phyloP scores from a whole-genome alignment of 2,113 vertebrate genomes.

The Eulemur macaco region DNA sequence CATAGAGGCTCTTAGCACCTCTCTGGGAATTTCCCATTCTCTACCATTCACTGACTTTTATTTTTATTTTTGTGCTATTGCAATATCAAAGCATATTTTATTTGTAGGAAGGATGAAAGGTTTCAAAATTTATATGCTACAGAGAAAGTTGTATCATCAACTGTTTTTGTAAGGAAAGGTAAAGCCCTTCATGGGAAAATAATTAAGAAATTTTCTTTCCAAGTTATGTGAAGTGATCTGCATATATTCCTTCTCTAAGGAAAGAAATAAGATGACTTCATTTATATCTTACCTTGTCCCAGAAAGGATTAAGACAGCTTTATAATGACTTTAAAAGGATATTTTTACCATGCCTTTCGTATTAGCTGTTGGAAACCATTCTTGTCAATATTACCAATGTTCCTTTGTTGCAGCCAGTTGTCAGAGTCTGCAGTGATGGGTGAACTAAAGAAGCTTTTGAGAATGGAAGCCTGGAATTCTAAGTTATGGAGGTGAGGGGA shows the following conservation, averaged over 20 bases:
- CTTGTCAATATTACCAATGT: neutral
- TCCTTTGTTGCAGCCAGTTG: neutral
- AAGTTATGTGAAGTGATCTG: neutral
- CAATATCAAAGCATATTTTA: neutral
- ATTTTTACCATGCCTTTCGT: neutral
- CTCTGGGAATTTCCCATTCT: neutral
- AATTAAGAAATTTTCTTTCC: neutral
- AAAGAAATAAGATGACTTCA: neutral
- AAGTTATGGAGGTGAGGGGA: neutral
- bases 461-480: neutral
- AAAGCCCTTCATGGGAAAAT: neutral
- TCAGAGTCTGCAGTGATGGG: neutral
- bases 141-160: neutral
- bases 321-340: constrained; percentile 10
- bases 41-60: neutral
- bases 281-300: constrained; percentile 25
- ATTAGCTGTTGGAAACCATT: constrained; percentile 41
- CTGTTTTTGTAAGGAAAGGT: constrained; percentile 34
- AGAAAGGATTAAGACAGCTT: neutral
- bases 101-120: neutral
- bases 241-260: neutral
- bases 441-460: neutral
- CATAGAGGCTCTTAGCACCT: neutral
- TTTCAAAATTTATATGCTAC: constrained; percentile 13
- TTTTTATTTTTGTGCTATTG: neutral